phyloP scores from a whole-genome alignment of 2,888 invertebrate species.

The Toxonevra muliebris region DNA sequence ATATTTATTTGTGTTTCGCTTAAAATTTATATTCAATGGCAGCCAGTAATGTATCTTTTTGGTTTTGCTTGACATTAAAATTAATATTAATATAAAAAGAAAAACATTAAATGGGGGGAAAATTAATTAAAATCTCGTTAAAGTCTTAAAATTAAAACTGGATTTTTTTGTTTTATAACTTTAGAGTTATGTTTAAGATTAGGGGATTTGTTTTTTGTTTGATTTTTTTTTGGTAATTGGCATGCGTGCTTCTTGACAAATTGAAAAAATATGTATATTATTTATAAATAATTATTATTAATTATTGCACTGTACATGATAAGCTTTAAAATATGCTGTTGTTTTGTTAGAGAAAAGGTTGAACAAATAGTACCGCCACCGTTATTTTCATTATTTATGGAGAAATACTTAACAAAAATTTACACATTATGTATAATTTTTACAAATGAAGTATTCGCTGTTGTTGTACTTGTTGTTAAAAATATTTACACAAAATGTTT shows the following conservation, averaged over 20 bases:
- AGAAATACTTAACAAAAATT: not conserved
- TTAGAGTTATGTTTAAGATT: not conserved
- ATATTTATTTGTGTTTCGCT: slow-evolving; percentile 34
- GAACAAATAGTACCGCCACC: slow-evolving; percentile 39
- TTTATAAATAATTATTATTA: slow-evolving; percentile 12
- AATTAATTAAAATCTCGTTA: slow-evolving; percentile 7
- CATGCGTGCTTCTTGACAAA: slow-evolving; percentile 11
- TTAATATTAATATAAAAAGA: slow-evolving; percentile 19
- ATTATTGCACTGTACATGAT: slow-evolving; percentile 1
- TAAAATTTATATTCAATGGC: slow-evolving; percentile 41
- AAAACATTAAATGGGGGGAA: slow-evolving; percentile 8
- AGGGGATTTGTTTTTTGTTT: slow-evolving; percentile 2
- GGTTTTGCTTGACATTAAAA: slow-evolving; percentile 31
- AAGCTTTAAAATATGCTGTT: not conserved
- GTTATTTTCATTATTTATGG: not conserved
- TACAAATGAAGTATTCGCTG: not conserved
- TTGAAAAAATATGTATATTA: slow-evolving; percentile 2
- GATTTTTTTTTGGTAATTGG: slow-evolving; percentile 19
- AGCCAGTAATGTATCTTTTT: slow-evolving; percentile 35
- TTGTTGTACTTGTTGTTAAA: not conserved
- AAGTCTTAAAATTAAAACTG: slow-evolving; percentile 17
- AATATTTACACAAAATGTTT: not conserved
- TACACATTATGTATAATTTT: no score
- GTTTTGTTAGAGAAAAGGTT: slow-evolving; percentile 10
- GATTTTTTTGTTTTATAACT: slow-evolving; percentile 10